A percentile compares a stretch with the other conserved stretches of the same genome.
Evolutionary conservation across 2,797 vertebrate species (phyloP).

Genomic region (Alectoris magna): DNA sequence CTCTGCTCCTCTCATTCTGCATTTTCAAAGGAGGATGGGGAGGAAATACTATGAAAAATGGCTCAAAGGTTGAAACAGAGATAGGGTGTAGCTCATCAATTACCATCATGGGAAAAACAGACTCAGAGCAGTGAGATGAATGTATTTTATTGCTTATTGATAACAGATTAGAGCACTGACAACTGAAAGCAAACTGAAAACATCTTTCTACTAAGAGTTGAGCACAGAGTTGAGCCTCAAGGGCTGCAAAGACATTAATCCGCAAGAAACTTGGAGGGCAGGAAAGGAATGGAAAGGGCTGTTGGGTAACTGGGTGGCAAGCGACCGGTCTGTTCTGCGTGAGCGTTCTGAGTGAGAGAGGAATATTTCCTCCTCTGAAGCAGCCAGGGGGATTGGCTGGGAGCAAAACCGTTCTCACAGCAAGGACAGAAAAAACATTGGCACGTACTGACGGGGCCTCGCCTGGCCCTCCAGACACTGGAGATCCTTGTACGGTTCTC

Average conservation of each 20-base stretch:
- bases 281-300: too few relatives aligned
- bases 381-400: too few relatives aligned
- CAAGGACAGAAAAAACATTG: too few relatives aligned
- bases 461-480: background rate
- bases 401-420: too few relatives aligned
- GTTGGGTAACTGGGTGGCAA: too few relatives aligned
- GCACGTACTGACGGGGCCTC: background rate
- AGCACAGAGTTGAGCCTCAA: too few relatives aligned
- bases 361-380: too few relatives aligned
- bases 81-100: background rate
- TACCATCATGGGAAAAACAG: background rate
- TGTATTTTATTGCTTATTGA: background rate
- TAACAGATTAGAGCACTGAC: background rate
- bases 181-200: background rate
- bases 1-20: background rate
- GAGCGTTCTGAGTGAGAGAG: too few relatives aligned
- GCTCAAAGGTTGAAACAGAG: background rate
- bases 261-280: too few relatives aligned
- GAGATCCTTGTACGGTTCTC: background rate
- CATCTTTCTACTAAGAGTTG: background rate
- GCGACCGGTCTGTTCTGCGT: too few relatives aligned
- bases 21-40: background rate
- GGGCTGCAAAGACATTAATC: too few relatives aligned
- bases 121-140: background rate
- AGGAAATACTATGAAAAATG: background rate